Evolutionary conservation across 2,113 vertebrate species (phyloP).

Genomic region (Suricata suricatta): DNA sequence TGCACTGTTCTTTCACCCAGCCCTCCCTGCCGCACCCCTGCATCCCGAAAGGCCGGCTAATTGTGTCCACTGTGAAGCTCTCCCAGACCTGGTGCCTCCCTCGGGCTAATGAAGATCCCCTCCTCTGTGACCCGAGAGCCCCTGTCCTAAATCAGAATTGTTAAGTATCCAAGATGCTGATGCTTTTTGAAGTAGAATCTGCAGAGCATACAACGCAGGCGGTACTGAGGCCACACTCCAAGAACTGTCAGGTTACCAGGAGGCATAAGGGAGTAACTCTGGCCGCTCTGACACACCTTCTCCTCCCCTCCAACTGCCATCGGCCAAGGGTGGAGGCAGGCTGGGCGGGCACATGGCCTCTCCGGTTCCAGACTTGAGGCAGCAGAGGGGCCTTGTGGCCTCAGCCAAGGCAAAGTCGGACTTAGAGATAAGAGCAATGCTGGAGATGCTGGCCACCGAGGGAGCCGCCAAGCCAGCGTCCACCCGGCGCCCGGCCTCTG

Average conservation of each 20-base stretch:
- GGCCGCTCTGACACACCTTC: not conserved
- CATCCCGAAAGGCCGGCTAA: not conserved
- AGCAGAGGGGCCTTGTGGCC: not conserved
- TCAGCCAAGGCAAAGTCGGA: not conserved
- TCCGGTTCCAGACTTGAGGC: not conserved
- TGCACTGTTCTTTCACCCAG: not conserved
- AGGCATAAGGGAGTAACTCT: not conserved
- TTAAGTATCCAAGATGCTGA: not conserved
- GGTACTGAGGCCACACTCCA: not conserved
- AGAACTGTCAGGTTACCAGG: not conserved
- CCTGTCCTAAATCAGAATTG: not conserved
- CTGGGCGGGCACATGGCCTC: not conserved
- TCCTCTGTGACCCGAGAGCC: not conserved
- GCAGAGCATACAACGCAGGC: fast-evolving
- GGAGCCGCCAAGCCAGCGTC: fast-evolving
- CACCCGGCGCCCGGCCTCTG: not conserved
- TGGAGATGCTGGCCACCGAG: fast-evolving
- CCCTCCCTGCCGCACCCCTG: not conserved
- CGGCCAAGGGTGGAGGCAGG: not conserved
- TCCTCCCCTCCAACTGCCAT: not conserved
- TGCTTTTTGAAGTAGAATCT: not conserved
- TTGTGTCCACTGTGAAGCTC: not conserved
- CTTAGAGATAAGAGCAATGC: not conserved
- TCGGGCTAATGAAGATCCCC: fast-evolving
- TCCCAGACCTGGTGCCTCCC: not conserved